Evolutionary conservation across 2,113 vertebrate species (phyloP).

Genomic region (Nansenia antarctica): DNA sequence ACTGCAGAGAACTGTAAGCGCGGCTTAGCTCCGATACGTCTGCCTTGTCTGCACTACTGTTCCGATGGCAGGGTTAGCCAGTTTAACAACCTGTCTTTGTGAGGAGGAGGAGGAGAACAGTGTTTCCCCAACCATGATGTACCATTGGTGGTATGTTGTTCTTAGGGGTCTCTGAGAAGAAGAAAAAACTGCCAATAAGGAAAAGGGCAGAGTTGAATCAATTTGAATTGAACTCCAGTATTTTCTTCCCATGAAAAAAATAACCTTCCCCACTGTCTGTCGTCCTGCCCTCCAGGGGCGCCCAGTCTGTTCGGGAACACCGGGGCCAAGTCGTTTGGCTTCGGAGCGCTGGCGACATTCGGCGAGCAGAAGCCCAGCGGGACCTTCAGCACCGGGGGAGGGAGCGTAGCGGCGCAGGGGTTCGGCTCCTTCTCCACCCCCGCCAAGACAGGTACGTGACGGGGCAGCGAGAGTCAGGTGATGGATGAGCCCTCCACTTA

Average conservation of each 20-base stretch:
- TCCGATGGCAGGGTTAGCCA: neutral
- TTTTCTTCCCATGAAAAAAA: neutral
- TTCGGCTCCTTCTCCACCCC: constrained; percentile 90
- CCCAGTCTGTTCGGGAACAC: constrained; percentile 88
- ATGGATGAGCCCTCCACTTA: no score
- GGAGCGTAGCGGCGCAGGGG: constrained; percentile 91
- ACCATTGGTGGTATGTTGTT: neutral
- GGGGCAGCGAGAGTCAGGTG: no score
- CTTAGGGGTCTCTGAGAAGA: no score
- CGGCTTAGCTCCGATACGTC: neutral
- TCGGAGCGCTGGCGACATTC: constrained; percentile 78
- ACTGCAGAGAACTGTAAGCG: no score
- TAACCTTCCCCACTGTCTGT: neutral
- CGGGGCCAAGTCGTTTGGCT: constrained; percentile 87
- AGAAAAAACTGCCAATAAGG: no score
- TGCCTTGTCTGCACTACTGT: neutral
- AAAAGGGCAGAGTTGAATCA: neutral
- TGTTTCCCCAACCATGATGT: neutral
- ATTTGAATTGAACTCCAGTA: neutral
- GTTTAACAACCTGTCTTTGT: neutral
- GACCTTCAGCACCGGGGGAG: constrained; percentile 87
- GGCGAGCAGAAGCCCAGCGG: constrained; percentile 89
- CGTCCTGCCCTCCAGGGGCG: constrained; percentile 66
- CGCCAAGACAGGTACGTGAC: constrained; percentile 66
- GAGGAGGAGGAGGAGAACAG: no score